Conservation (phyloP, 37 sponge, comb jelly and placozoan species). For the Agelas oroides region DNA sequence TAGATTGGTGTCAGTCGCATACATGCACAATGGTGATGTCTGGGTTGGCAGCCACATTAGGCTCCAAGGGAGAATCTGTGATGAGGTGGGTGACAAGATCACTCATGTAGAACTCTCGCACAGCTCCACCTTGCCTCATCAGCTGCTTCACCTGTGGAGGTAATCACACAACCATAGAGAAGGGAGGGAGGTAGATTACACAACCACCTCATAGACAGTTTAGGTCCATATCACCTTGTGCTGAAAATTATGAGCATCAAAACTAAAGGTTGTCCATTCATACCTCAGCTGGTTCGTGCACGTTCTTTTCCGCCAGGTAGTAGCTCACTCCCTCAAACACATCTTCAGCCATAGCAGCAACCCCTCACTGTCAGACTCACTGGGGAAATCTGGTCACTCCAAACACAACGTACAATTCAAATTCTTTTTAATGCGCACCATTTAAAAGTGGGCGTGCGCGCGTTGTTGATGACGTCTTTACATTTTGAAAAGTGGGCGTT, state of each 20-base stretch:
- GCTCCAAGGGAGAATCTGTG: slow-evolving; percentile 37
- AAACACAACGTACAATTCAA: too few relatives aligned
- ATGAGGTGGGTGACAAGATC: slow-evolving; percentile 83
- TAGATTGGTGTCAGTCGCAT: too few relatives aligned
- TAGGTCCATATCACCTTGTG: neutral
- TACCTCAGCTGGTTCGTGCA: slow-evolving; percentile 32
- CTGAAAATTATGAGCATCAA: neutral
- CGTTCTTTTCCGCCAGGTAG: slow-evolving; percentile 31
- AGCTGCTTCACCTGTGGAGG: slow-evolving; percentile 69
- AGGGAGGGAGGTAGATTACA: neutral
- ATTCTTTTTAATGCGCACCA: too few relatives aligned
- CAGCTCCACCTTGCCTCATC: slow-evolving; percentile 74
- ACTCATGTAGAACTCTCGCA: slow-evolving; percentile 76
- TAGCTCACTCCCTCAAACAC: slow-evolving; percentile 43
- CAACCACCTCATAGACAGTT: too few relatives aligned
- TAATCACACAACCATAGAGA: neutral
- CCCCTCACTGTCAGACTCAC: too few relatives aligned
- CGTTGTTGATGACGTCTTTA: too few relatives aligned
- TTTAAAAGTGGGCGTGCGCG: too few relatives aligned
- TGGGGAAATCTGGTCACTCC: too few relatives aligned
- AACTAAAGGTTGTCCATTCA: too few relatives aligned
- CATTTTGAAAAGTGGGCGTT: too few relatives aligned
- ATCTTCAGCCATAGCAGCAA: too few relatives aligned
- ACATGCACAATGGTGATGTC: neutral
- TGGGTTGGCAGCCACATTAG: neutral